These are phyloP conservation scores for Cecropterus lyciades DNA, from an alignment of 1,140 invertebrate species.

Conservation along the genomic window DNA sequence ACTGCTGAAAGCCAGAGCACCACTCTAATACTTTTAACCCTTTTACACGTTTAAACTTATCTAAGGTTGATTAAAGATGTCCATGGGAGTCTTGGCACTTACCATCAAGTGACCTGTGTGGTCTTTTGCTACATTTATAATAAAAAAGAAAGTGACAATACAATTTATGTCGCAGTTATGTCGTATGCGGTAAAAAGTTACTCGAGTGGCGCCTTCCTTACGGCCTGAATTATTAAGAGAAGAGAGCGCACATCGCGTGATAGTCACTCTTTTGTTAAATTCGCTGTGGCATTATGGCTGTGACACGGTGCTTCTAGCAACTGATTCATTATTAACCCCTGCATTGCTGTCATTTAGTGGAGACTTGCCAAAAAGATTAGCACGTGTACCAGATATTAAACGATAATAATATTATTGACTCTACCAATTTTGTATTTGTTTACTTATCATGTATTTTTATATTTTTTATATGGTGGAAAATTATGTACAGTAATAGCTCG, in stretches of 20 bases:
- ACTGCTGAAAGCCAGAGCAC: too few relatives aligned
- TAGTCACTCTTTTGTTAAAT: not conserved
- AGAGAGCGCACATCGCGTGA: not conserved
- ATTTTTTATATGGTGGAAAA: not conserved
- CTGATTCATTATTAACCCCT: not conserved
- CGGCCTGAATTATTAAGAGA: not conserved
- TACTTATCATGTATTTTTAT: too few relatives aligned
- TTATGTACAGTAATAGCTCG: too few relatives aligned
- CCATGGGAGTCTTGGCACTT: too few relatives aligned
- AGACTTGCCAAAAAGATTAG: not conserved
- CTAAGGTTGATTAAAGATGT: too few relatives aligned
- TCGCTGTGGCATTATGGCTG: not conserved
- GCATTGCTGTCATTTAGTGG: not conserved
- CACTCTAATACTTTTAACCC: too few relatives aligned
- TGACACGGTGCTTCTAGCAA: not conserved
- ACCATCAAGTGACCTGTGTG: too few relatives aligned
- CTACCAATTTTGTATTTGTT: too few relatives aligned
- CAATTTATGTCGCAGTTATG: too few relatives aligned
- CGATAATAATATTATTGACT: not conserved
- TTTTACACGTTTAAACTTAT: too few relatives aligned
- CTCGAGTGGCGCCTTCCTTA: not conserved
- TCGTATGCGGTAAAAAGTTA: not conserved
- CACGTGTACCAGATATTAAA: not conserved
- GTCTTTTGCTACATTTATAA: too few relatives aligned
- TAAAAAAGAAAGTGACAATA: too few relatives aligned